Evolutionary conservation across 2,888 invertebrate genomes (phyloP), one percentile per base, ranked within the genome.

Genomic region (Acleris cristana): DNA sequence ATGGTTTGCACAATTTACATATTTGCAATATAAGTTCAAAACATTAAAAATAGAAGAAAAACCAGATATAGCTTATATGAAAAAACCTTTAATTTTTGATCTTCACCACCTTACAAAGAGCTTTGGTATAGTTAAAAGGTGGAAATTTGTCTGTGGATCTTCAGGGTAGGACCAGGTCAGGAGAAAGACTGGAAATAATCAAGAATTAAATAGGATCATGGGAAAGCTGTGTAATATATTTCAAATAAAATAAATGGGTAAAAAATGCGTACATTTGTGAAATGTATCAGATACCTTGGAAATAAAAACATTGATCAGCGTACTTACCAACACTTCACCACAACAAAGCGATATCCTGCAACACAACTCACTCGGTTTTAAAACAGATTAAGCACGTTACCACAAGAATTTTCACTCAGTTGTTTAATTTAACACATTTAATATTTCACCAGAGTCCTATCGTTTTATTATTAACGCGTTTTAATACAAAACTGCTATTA

Each of bases 281-380:
- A 34, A 34, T 10, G 8, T 34, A 34, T 12, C 34, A 34, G 3
- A 12, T 12, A 34, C 14, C 34, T 3, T 34, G 12, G 34, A 52
- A 59, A 59, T 54, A 65, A 49, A 60, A n/a, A 53, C 30, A 14
- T 59, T 45, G 52, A 23, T 48, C 7, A 26, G 49, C 3, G 48
- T n/a, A 65, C 65, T 60, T 40, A 65, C 65, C 65, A 30, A 21
- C 51, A 44, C 16, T 30, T 18, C 30, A 56, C 26, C 60, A 61
- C 65, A 65, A 60, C 44, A 65, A 49, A 61, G 51, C 44, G 23
- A 55, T 18, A 49, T 34, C 55, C 34, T 23, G 6, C 14, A 56
- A 49, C 23, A 56, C 23, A 12, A 10, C 12, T 12, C 34, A 34
- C 34, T 12, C 34, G 49, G 6, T 45, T 55, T 56, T 48, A 7